These are phyloP conservation scores for Axea sp. DNA, from an alignment of 2,888 invertebrate species.

Conservation along the genomic window DNA sequence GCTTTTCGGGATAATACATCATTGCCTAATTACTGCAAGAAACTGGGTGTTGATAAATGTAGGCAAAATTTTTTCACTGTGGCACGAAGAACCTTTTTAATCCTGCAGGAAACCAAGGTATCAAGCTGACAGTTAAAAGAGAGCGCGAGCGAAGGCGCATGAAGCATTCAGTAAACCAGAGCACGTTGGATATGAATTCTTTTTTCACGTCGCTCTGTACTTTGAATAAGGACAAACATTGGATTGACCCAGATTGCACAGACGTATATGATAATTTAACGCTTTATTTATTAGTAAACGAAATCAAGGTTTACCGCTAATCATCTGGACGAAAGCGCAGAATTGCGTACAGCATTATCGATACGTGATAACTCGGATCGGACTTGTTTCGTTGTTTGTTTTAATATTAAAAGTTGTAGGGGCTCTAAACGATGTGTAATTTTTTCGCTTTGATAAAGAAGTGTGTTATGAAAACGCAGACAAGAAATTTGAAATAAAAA, in stretches of 20 bases:
- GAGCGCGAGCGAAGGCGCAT: slow-evolving; percentile 34
- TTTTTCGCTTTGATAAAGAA: slow-evolving; percentile 10
- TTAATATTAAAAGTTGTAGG: no score
- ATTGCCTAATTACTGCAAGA: slow-evolving; percentile 2
- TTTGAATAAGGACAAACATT: slow-evolving; percentile 39
- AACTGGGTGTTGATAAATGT: background rate
- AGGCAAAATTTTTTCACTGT: slow-evolving; percentile 1
- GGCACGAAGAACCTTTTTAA: slow-evolving; percentile 34
- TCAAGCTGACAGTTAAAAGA: slow-evolving; percentile 55
- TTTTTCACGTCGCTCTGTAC: slow-evolving; percentile 40
- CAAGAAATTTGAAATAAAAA: slow-evolving; percentile 1
- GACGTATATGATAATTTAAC: slow-evolving; percentile 25
- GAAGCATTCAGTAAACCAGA: slow-evolving; percentile 53
- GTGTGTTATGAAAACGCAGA: background rate
- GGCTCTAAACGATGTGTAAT: slow-evolving; percentile 1
- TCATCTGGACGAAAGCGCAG: no score
- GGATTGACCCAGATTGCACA: slow-evolving; percentile 37
- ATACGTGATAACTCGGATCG: no score
- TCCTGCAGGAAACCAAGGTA: slow-evolving; percentile 46
- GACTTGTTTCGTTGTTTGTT: no score
- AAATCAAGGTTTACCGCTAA: slow-evolving; percentile 1
- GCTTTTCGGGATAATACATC: background rate
- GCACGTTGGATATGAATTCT: slow-evolving; percentile 58
- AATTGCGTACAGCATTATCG: no score
- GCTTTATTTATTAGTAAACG: slow-evolving; percentile 25